Evolutionary conservation across 2,797 vertebrate genomes (phyloP).

Genomic region (Melanotaenia maccullochi): DNA sequence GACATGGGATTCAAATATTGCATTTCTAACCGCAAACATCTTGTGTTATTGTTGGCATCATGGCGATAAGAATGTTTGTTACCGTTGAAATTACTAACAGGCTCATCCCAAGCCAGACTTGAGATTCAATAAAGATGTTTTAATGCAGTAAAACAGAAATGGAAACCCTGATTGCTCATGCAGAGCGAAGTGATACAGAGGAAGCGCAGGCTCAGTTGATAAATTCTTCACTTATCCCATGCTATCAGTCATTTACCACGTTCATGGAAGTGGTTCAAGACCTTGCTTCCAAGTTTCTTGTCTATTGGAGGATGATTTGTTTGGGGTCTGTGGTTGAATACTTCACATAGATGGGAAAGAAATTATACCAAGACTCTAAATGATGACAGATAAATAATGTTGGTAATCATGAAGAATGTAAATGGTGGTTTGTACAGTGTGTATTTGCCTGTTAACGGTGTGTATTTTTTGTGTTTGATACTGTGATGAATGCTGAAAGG

Average conservation of each 20-base stretch:
- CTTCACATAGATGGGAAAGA: slow-evolving; percentile 38
- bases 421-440: slow-evolving; percentile 31
- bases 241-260: slow-evolving; percentile 60
- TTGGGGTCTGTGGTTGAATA: slow-evolving; percentile 54
- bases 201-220: slow-evolving; percentile 47
- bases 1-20: slow-evolving; percentile 38
- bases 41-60: slow-evolving; percentile 70
- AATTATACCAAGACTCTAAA: slow-evolving; percentile 30
- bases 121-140: slow-evolving; percentile 69
- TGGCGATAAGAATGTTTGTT: slow-evolving; percentile 68
- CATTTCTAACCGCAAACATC: slow-evolving; percentile 60
- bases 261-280: slow-evolving; percentile 54
- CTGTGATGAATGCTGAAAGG: slow-evolving; percentile 44
- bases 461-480: slow-evolving; percentile 42
- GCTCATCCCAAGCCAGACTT: slow-evolving; percentile 46
- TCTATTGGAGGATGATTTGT: slow-evolving; percentile 54
- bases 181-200: slow-evolving; percentile 49
- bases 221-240: slow-evolving; percentile 65
- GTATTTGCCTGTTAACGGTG: slow-evolving; percentile 15
- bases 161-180: slow-evolving; percentile 56
- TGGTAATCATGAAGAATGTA: slow-evolving; percentile 31
- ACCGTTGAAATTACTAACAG: slow-evolving; percentile 50
- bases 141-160: slow-evolving; percentile 66
- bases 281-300: slow-evolving; percentile 40
- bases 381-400: slow-evolving; percentile 42